Evolutionary conservation across 2,113 vertebrate species (phyloP).

Genomic region (Burhinus bistriatus): DNA sequence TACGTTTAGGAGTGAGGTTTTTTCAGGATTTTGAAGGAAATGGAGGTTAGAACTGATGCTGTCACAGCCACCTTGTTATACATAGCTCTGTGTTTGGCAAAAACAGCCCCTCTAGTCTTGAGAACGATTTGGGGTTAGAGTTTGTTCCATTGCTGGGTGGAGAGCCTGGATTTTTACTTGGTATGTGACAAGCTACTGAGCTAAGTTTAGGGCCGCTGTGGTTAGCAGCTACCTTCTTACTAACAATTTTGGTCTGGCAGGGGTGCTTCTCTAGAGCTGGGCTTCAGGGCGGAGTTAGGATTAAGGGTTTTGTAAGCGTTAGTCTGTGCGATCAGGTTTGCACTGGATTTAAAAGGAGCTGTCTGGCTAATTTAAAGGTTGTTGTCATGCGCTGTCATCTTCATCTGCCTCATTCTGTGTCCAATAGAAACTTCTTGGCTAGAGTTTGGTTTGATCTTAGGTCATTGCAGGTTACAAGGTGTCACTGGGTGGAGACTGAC

Average conservation of each 20-base stretch:
- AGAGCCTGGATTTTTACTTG: background rate
- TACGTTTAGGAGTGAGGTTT: background rate
- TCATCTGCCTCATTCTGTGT: rapidly evolving
- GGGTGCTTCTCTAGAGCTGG: background rate
- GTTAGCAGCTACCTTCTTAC: background rate
- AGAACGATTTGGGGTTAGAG: background rate
- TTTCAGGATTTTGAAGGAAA: background rate
- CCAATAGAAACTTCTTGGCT: background rate
- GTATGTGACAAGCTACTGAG: background rate
- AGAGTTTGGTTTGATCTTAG: background rate
- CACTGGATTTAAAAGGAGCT: background rate
- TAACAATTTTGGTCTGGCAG: background rate
- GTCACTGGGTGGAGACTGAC: background rate
- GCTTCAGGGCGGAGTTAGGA: background rate
- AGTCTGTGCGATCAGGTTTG: background rate
- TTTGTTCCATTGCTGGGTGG: background rate
- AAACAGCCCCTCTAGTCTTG: background rate
- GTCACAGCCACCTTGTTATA: background rate
- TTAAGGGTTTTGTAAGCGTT: background rate
- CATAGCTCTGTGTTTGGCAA: background rate
- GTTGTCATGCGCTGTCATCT: background rate
- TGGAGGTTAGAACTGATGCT: background rate
- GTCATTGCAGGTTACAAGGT: background rate
- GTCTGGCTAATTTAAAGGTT: background rate
- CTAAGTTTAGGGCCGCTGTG: background rate